Conservation (phyloP, 1,140 invertebrate species). For the Pararge aegeria region DNA sequence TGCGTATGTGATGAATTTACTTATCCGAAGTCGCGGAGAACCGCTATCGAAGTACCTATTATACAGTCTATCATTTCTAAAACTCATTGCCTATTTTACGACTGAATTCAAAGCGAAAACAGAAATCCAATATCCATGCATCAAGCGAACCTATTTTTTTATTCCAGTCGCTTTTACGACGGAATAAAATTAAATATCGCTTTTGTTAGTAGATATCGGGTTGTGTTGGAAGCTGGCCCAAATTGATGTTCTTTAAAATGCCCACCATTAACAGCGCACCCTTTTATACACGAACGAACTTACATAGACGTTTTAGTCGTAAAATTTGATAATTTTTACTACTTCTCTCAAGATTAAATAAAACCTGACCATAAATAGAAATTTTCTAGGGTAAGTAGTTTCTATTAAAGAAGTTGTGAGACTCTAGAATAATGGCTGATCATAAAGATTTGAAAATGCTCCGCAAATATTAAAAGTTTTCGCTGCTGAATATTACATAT, state of each 20-base stretch:
- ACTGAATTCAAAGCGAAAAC: constrained; percentile 1
- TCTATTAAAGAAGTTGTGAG: no score
- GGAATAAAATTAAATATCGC: constrained; percentile 25
- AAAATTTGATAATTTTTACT: constrained; percentile 25
- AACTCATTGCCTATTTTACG: background rate
- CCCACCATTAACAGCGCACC: constrained; percentile 9
- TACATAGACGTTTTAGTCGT: constrained; percentile 13
- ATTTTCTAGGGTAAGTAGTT: background rate
- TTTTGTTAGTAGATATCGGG: constrained; percentile 21
- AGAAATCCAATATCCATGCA: constrained; percentile 7
- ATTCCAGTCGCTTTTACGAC: constrained; percentile 26
- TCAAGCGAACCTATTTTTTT: constrained; percentile 15
- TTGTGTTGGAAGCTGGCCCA: constrained; percentile 22
- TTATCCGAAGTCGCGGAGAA: no score
- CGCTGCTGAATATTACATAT: no score
- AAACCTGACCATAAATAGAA: constrained; percentile 8
- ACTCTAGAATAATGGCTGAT: no score
- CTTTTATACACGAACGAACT: constrained; percentile 12
- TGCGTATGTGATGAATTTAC: no score
- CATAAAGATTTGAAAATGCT: no score
- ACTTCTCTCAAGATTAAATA: constrained; percentile 14
- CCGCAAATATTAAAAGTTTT: no score
- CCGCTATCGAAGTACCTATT: background rate
- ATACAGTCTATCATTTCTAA: background rate
- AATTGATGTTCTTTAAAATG: constrained; percentile 13